phyloP scores from a whole-genome alignment of 2,888 invertebrate genomes.

The Camponotus fellah region DNA sequence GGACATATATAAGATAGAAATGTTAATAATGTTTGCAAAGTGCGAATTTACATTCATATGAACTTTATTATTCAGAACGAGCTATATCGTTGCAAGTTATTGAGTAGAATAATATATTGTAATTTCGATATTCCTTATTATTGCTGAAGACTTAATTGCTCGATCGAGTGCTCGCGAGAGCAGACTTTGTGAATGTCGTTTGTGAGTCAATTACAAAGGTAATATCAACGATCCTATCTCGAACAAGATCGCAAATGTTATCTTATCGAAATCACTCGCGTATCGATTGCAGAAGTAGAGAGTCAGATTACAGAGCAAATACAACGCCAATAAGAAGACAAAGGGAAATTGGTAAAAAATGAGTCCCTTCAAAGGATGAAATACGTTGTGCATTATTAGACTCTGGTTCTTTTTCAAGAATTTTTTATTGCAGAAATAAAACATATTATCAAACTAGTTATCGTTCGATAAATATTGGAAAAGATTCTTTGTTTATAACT shows the following conservation, averaged over 20 bases:
- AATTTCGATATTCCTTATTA: conserved; percentile 46
- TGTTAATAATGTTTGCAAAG: not conserved
- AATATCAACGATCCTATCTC: conserved; percentile 36
- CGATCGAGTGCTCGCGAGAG: conserved; percentile 36
- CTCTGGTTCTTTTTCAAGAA: not conserved
- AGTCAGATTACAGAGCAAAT: conserved; percentile 41
- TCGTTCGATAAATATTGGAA: not conserved
- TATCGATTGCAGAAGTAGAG: conserved; percentile 39
- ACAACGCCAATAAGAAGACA: conserved; percentile 19
- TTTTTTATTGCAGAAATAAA: conserved; percentile 6
- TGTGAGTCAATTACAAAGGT: conserved; percentile 47
- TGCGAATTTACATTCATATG: not conserved
- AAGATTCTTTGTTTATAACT: conserved; percentile 7
- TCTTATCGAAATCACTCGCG: conserved; percentile 46
- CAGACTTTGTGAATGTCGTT: conserved; percentile 41
- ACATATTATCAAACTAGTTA: not conserved
- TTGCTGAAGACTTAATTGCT: conserved; percentile 29
- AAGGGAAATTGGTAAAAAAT: conserved; percentile 23
- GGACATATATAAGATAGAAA: not conserved
- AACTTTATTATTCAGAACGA: conserved; percentile 6
- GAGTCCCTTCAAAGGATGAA: conserved; percentile 17
- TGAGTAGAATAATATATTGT: not conserved
- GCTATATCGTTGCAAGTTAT: not conserved
- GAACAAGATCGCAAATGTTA: conserved; percentile 31
- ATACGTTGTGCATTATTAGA: conserved; percentile 2